Base-by-base conservation (phyloP, 2,113 vertebrate species). In the Gobiocypris rarus region DNA sequence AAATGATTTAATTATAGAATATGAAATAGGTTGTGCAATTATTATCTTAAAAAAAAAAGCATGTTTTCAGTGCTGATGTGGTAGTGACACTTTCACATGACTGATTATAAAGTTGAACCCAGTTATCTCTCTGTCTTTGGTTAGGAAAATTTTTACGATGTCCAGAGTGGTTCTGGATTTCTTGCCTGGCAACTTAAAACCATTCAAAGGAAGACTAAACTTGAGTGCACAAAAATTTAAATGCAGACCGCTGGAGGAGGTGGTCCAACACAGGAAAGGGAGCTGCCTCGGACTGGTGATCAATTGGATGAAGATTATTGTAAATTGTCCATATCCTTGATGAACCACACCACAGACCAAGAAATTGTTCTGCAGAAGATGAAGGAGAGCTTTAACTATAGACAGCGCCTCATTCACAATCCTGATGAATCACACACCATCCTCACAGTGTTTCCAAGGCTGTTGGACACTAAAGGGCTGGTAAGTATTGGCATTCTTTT, bases 361-460 rank as follows among this genome's bases (percentile, higher is more conserved):
- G 79, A 77, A 50, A 59, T 69, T 69, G 71, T 83, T 70, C 19
- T 87, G 69, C 75, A 84, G 82, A 84, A 87, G 41, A 84, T 84
- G 69, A 70, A 74, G 31, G n/a, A n/a, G n/a, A n/a, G n/a, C n/a
- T n/a, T n/a, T n/a, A n/a, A n/a, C n/a, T n/a, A n/a, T n/a, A n/a
- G n/a, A n/a, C n/a, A n/a, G n/a, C n/a, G n/a, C n/a, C n/a, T n/a
- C n/a, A 84, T 87, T 45, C 67, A 81, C 41, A 50, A 86, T 45
- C 54, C 75, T 22, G 28, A 81, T 10, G 26, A 65, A 31, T 65
- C 26, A 1, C 15, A 61, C 78, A 45, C 50, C 75, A 50, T 70
- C 63, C 58, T 54, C 48, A 11, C 41, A 11, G 50, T 61, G 24
- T 83, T n/a, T n/a, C n/a, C n/a, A n/a, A n/a, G n/a, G n/a, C n/a